Conservation (phyloP, 2,797 vertebrate species). For the Alfaro cultratus region DNA sequence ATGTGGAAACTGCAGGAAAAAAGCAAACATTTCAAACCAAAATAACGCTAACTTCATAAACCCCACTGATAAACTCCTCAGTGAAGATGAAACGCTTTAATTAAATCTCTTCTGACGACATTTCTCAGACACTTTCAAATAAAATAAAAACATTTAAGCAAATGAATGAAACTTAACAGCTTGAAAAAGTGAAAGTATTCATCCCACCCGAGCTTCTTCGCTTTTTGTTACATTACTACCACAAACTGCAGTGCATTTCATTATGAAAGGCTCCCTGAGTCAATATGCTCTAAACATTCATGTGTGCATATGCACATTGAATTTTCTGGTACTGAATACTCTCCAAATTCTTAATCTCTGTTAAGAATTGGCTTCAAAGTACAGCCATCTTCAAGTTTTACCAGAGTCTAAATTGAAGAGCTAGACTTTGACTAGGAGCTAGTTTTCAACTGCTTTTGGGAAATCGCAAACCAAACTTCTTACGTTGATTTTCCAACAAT, state of each 20-base stretch:
- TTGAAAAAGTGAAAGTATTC: constrained; percentile 17
- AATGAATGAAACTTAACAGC: constrained; percentile 31
- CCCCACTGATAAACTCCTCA: constrained; percentile 1
- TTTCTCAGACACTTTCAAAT: constrained; percentile 37
- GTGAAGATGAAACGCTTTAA: constrained; percentile 1
- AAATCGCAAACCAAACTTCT: neutral
- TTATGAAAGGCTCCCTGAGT: neutral
- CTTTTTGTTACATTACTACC: neutral
- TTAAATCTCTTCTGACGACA: constrained; percentile 39
- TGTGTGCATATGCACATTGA: neutral
- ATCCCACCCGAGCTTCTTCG: neutral
- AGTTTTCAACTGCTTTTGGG: neutral
- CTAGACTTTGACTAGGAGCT: neutral
- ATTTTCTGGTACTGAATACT: neutral
- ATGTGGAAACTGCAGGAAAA: constrained; percentile 43
- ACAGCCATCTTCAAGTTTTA: neutral
- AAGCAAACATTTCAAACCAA: constrained; percentile 39
- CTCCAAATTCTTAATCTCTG: neutral
- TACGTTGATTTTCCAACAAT: neutral
- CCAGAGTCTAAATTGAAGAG: neutral
- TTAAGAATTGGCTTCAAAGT: neutral
- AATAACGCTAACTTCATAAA: constrained; percentile 38
- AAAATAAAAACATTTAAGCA: constrained; percentile 12
- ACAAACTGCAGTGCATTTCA: neutral
- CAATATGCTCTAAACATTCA: neutral